Evolutionary conservation across 1,140 invertebrate genomes (phyloP), one percentile per base, ranked within the genome.

Genomic region (Leguminivora glycinivorella): DNA sequence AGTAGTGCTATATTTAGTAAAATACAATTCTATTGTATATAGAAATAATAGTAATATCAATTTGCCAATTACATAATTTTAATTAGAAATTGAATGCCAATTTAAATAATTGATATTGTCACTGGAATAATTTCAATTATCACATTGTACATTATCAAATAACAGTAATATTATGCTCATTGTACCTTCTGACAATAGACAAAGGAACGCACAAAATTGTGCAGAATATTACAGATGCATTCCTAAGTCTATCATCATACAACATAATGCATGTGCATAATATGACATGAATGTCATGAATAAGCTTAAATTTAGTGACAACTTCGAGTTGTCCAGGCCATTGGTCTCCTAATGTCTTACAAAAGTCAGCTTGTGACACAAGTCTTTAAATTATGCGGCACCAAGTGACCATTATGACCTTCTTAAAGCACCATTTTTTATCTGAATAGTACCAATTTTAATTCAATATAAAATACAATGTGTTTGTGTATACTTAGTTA

Each of bases 241-340:
- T 9, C 31, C 31, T 34, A 10, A 1, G 31, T 34, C 31, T 34
- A 34, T 34, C 31, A 22, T 58, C 9, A 58, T 26, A 25, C 25
- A 60, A 60, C 14, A 26, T 29, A 29, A 29, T 17, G 12, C 56
- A 25, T 60, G 56, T n/a, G 56, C 56, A 60, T 26, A 26, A 14
- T 60, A 60, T 26, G 24, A 60, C 56, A 67, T 67, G 12, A n/a
- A 17, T 67, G 63, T 67, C 63, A 38, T 67, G 34, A 12, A 26
- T 31, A 34, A 67, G 63, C 29, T 38, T 67, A 67, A 66, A 67
- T 67, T 67, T 67, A 67, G n/a, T 31, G 26, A 63, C 58, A 63
- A 63, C 24, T 29, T 31, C n/a, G 6, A 17, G 58, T 63, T 63
- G 58, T 63, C 58, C 26, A 34, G n/a, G 58, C 31, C 58, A 63